A percentile compares a stretch with the other conserved stretches of the same genome.
phyloP scores from a whole-genome alignment of 1,140 invertebrate genomes.

The Drosophila tsacasi region DNA sequence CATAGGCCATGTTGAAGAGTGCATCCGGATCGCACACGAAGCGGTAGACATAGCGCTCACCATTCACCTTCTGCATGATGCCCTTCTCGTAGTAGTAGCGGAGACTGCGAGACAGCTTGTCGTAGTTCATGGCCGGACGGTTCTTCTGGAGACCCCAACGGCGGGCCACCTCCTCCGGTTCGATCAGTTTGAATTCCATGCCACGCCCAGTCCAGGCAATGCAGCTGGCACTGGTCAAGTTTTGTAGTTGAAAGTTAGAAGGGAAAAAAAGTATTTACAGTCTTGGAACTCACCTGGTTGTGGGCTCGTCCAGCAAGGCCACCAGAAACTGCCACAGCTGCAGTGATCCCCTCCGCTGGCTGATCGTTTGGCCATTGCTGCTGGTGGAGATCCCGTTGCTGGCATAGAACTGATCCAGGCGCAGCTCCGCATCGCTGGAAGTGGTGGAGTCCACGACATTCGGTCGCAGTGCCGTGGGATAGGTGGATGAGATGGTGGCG shows the following conservation, averaged over 20 bases:
- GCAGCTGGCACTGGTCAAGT: conserved; percentile 90
- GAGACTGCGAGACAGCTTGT: conserved; percentile 96
- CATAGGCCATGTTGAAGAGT: conserved; percentile 93
- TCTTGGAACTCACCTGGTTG: conserved; percentile 75
- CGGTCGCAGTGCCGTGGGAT: conserved; percentile 64
- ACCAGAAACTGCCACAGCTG: conserved; percentile 98
- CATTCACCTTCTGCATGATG: conserved; percentile 99
- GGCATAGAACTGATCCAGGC: conserved; percentile 76
- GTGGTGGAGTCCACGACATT: conserved; percentile 78
- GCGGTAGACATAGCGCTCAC: conserved; percentile 97
- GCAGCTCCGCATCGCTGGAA: conserved; percentile 77
- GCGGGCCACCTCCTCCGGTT: conserved; percentile 96
- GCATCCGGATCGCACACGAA: conserved; percentile 98
- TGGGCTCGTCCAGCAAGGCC: conserved; percentile 93
- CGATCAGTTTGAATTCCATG: conserved; percentile 97
- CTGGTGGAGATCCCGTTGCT: conserved; percentile 77
- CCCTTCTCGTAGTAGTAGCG: conserved; percentile 99
- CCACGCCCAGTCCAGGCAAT: conserved; percentile 98
- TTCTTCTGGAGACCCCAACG: conserved; percentile 95
- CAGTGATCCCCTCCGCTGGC: conserved; percentile 91
- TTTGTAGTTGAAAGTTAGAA: too few species aligned
- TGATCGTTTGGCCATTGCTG: conserved; percentile 70
- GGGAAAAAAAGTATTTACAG: too few species aligned
- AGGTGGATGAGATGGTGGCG: conserved; percentile 76
- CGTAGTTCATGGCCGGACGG: conserved; percentile 98